These are phyloP conservation scores for Spea bombifrons DNA, from an alignment of 2,113 vertebrate genomes.

Conservation along the genomic window DNA sequence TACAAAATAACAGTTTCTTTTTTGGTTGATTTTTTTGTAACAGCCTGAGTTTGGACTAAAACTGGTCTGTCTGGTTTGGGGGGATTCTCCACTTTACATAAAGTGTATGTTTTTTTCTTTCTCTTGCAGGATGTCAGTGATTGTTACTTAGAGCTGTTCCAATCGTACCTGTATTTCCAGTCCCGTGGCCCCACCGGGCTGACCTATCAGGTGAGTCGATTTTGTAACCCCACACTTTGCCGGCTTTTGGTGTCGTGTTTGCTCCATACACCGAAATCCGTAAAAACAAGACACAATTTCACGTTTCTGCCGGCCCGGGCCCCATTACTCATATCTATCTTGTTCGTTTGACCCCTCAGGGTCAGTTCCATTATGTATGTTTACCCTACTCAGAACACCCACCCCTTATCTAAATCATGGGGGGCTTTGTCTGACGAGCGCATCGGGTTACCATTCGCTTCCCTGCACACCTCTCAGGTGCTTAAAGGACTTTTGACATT, in stretches of 20 bases:
- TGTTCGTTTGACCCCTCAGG: slow-evolving; percentile 24
- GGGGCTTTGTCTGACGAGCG: neutral
- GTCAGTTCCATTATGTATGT: slow-evolving; percentile 30
- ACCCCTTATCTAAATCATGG: slow-evolving; percentile 8
- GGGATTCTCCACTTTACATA: neutral
- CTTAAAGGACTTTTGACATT: too few species aligned
- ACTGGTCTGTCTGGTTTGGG: neutral
- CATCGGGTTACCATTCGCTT: too few species aligned
- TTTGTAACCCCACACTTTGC: neutral
- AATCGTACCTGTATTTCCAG: slow-evolving; percentile 90
- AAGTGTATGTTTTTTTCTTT: neutral
- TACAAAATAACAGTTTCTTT: too few species aligned
- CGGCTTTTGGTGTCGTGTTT: neutral
- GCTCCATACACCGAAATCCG: neutral
- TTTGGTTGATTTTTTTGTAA: neutral
- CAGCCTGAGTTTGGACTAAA: neutral
- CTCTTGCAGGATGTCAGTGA: slow-evolving; percentile 79
- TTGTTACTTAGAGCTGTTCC: slow-evolving; percentile 91
- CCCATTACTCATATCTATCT: slow-evolving; percentile 21
- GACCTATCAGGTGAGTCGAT: slow-evolving; percentile 80
- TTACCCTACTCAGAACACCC: slow-evolving; percentile 9
- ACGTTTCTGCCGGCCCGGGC: slow-evolving; percentile 1
- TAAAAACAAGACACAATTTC: slow-evolving; percentile 3
- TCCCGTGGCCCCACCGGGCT: slow-evolving; percentile 77
- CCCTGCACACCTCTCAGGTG: too few species aligned